Base-by-base conservation (phyloP, 2,888 invertebrate genomes). In the Desoria tigrina region DNA sequence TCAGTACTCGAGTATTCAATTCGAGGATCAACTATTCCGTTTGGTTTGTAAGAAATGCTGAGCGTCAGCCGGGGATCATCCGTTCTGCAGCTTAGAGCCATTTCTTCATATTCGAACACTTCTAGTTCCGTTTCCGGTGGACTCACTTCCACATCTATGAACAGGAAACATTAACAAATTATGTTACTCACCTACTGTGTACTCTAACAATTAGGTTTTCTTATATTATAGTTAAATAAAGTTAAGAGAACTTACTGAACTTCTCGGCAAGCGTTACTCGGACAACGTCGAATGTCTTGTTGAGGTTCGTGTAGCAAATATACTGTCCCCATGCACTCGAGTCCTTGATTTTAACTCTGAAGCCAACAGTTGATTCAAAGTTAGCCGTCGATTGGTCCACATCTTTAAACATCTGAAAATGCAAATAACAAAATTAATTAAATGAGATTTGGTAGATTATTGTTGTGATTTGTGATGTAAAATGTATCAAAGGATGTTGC, bases 301-400 rank as follows among this genome's bases (percentile, higher is more conserved):
- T n/a, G 32, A 55, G 37, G 16, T n/a, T 55, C 7, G 37, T n/a
- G 37, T n/a, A 55, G 21, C 55, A 55, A 55, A 55, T 55, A 28
- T 55, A 55, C 6, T 32, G 26, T 26, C 55, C 55, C 55, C 55
- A 55, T 7, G 51, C 23, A 14, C 24, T 18, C 18, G 51, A 4
- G 3, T 26, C 24, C 4, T 21, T 24, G 6, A 51, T 7, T 2
- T 51, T 18, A 23, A 51, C 24, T 23, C 23, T 2, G 14, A 51
- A 51, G 14, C 51, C 51, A 4, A 24, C 51, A 4, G 51, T 51
- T 3, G 51, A 26, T 7, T 51, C 51, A 24, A 24, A 51, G 16
- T 6, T 14, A 23, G 24, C 51, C 16, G 7, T 14, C 3, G 51
- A 24, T 21, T 11, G 21, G 51, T 23, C 18, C 24, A 51, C 4